Evolutionary conservation across 2,113 vertebrate species (phyloP).

Genomic region (Electrona antarctica): DNA sequence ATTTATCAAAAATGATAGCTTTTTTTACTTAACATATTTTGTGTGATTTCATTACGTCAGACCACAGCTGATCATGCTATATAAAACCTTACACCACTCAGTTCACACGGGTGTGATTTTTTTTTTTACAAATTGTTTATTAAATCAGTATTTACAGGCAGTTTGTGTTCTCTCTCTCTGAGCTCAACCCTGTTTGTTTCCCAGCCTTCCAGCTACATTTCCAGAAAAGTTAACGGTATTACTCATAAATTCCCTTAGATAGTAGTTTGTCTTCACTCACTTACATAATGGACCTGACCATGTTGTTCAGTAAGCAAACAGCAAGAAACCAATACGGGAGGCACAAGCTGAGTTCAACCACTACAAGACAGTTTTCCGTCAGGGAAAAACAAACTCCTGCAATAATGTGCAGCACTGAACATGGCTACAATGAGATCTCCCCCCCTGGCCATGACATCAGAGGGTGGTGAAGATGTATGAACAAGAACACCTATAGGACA

Average conservation of each 20-base stretch:
- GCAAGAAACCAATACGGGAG: constrained; percentile 60
- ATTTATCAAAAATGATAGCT: too few species aligned
- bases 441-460: constrained; percentile 11
- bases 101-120: too few species aligned
- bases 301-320: constrained; percentile 33
- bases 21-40: too few species aligned
- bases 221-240: constrained; percentile 30
- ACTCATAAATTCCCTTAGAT: constrained; percentile 40
- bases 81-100: too few species aligned
- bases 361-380: constrained; percentile 25
- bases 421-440: constrained; percentile 62
- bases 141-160: constrained; percentile 82
- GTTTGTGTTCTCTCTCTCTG: constrained; percentile 60
- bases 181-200: constrained; percentile 35
- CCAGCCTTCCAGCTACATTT: constrained; percentile 28
- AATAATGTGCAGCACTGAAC: constrained; percentile 51
- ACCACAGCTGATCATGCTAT: too few species aligned
- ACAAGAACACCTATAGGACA: constrained; percentile 8
- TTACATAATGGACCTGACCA: not conserved
- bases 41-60: too few species aligned
- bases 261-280: constrained; percentile 38
- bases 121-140: constrained; percentile 76
- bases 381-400: not conserved
- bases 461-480: constrained; percentile 22
- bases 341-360: constrained; percentile 62